Percentiles rank a stretch among this genome's conserved stretches.
Evolutionary conservation across 2,113 vertebrate species (phyloP).

Genomic region (Ceyx margarethae): DNA sequence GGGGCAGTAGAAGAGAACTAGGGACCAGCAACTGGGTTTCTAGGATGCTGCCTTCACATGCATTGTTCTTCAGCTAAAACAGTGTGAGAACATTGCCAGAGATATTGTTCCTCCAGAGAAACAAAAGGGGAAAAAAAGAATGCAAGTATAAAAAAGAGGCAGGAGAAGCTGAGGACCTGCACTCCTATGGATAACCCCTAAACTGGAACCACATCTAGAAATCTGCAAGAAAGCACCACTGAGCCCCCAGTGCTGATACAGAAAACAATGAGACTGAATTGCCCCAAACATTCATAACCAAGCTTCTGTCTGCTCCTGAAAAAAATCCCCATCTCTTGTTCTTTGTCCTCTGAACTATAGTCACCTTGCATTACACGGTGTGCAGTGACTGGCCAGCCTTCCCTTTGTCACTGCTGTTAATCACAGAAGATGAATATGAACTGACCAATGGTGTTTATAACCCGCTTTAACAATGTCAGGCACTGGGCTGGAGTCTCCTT

Average conservation of each 20-base stretch:
- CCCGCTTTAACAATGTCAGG: neutral
- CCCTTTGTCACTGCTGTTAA: neutral
- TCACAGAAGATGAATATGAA: conserved; percentile 21
- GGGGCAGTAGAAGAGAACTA: neutral
- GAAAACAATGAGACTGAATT: neutral
- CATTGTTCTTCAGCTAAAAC: neutral
- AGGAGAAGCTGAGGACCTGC: neutral
- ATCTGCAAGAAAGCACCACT: neutral
- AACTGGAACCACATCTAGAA: neutral
- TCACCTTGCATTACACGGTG: conserved; percentile 56
- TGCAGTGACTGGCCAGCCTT: conserved; percentile 30
- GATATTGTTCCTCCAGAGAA: neutral
- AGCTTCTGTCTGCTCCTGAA: neutral
- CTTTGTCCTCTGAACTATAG: conserved; percentile 42
- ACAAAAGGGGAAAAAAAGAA: neutral
- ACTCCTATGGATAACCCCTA: neutral
- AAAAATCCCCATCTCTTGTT: neutral
- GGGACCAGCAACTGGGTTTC: neutral
- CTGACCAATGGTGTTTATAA: conserved; percentile 17
- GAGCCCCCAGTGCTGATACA: neutral
- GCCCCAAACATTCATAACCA: neutral
- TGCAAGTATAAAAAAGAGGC: neutral
- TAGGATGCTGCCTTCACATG: neutral
- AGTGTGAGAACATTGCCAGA: neutral
- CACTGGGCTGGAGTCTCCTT: neutral